Percentiles rank a stretch among this genome's conserved stretches.
These are phyloP conservation scores for Nylanderia fulva DNA, from an alignment of 1,140 invertebrate genomes.

Conservation along the genomic window DNA sequence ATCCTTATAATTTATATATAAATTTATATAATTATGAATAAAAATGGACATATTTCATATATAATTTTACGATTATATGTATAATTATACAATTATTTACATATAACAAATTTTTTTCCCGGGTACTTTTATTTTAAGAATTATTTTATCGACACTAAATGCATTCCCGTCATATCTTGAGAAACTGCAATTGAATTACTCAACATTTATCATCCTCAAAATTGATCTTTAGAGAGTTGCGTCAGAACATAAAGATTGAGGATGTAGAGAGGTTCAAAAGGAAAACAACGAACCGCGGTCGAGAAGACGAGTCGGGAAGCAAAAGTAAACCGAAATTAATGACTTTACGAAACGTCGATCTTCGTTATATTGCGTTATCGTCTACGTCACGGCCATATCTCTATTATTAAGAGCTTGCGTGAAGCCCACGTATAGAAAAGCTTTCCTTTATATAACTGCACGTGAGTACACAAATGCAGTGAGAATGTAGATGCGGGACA, in stretches of 20 bases:
- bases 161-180: slow-evolving; percentile 5
- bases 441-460: not conserved
- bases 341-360: slow-evolving; percentile 37
- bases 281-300: not conserved
- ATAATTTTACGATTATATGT: no score
- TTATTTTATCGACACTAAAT: not conserved
- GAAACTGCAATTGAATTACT: not conserved
- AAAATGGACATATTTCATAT: no score
- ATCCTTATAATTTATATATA: no score
- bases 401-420: slow-evolving; percentile 27
- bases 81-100: no score
- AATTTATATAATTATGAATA: no score
- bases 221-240: not conserved
- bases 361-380: slow-evolving; percentile 14
- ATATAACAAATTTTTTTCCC: no score
- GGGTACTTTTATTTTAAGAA: not conserved
- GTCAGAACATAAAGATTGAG: slow-evolving; percentile 24
- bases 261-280: not conserved
- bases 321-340: slow-evolving; percentile 46
- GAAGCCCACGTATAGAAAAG: not conserved
- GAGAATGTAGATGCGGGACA: not conserved
- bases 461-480: not conserved
- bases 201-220: slow-evolving; percentile 33
- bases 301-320: slow-evolving; percentile 11
- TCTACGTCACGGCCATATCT: slow-evolving; percentile 3